Evolutionary conservation across 2,113 vertebrate species (phyloP).

Genomic region (pig (Sus scrofa)): DNA sequence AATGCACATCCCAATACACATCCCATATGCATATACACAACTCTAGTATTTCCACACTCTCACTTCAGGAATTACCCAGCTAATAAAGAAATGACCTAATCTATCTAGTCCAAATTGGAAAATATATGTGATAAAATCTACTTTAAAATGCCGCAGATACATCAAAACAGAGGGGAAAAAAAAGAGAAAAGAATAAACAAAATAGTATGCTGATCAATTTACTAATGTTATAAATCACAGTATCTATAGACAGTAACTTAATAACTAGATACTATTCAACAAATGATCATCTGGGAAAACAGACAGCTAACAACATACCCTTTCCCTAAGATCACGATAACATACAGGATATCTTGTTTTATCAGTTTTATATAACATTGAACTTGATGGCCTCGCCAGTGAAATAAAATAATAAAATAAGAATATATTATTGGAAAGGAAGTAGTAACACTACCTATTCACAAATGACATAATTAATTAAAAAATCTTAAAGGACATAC

Average conservation of each 20-base stretch:
- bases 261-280: neutral
- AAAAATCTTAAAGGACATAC: neutral
- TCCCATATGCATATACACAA: neutral
- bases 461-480: neutral
- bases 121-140: neutral
- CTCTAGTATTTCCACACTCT: neutral
- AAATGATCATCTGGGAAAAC: neutral
- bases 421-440: neutral
- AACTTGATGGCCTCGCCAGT: neutral
- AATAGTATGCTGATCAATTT: neutral
- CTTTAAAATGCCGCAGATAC: conserved; percentile 61
- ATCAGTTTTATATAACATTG: neutral
- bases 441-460: neutral
- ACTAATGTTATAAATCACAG: neutral
- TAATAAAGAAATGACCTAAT: neutral
- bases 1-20: neutral
- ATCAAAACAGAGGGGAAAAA: neutral
- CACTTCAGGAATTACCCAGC: neutral
- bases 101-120: neutral
- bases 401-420: neutral
- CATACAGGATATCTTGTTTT: neutral
- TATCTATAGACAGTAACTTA: neutral
- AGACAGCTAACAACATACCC: neutral
- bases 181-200: neutral
- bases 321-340: neutral